Base-by-base conservation (phyloP, 37 sponge, comb jelly and placozoan genomes). In the Bolinopsis microptera region DNA sequence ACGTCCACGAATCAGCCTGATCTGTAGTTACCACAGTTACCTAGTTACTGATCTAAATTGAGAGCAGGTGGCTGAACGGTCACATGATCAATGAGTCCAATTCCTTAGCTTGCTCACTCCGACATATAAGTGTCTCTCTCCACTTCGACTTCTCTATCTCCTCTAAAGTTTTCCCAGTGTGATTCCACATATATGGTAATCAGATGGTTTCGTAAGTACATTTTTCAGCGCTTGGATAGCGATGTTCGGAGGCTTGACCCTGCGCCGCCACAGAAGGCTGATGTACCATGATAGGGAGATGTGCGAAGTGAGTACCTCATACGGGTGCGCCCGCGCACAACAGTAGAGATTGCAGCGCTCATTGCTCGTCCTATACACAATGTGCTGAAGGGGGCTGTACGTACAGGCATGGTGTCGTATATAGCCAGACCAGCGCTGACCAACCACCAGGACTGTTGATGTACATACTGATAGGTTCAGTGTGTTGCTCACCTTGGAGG, bases 61-160 rank as follows among this genome's bases (percentile, higher is more conserved):
- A 77, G 18, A 41, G 90, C 3, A 18, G 90, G 90, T 40, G 90
- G 90, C 24, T 39, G 41, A 0, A 86, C 90, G 23, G 90, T 86
- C 90, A 86, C 90, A n/a, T 86, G 90, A 76, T 93, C 94, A 39
- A 93, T 83, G 2, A 93, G 35, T 32, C 94, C 94, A 93, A 93
- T 48, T 93, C 94, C 38, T 80, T 93, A 16, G 94, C 94, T 69
- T 93, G 83, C 23, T 80, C 72, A 69, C 86, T 83, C n/a, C 0
- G 94, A 93, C 94, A 93, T 93, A 35, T 83, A 93, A 38, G 82
- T 93, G 69, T 93, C 94, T 39, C 94, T 83, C 83, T 93, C 94
- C 76, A 93, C 68, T 8, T 37, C 94, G n/a, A n/a, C 27, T 35
- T 32, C 69, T 93, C 94, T 30, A 93, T 35, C 0, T 82, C 83